Percentiles rank a stretch among this genome's conserved stretches.
Evolutionary conservation across 2,113 vertebrate species (phyloP).

Genomic region (Puma concolor): DNA sequence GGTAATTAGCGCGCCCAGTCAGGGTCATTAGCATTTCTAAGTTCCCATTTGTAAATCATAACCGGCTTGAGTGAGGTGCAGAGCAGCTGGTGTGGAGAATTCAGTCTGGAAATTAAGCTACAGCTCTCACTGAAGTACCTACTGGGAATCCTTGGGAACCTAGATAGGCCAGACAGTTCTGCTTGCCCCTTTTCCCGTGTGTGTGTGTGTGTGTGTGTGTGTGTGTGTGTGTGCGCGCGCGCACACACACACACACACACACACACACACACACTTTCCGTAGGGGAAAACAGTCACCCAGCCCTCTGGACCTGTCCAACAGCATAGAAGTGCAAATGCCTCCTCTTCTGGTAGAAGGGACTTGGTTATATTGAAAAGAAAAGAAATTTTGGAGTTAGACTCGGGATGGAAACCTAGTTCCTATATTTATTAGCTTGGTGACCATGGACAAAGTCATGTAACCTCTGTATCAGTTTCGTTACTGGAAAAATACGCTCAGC

Average conservation of each 20-base stretch:
- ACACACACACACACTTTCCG: not conserved
- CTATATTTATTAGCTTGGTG: not conserved
- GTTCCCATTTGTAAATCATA: conserved; percentile 74
- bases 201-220: no score
- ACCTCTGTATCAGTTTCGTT: not conserved
- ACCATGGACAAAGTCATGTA: not conserved
- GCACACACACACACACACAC: no score
- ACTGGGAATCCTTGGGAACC: not conserved
- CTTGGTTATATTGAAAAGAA: not conserved
- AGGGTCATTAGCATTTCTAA: conserved; percentile 63
- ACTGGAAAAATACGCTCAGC: not conserved
- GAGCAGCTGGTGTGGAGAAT: conserved; percentile 19
- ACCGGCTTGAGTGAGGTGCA: conserved; percentile 25
- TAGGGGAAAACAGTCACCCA: not conserved
- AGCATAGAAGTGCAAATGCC: not conserved
- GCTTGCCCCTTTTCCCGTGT: not conserved
- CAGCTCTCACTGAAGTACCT: not conserved
- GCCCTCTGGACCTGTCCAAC: not conserved
- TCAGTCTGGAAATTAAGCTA: not conserved
- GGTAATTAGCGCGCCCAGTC: conserved; percentile 74
- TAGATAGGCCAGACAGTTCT: no score
- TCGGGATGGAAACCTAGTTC: not conserved
- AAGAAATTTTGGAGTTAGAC: not conserved
- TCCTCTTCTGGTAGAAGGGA: not conserved
- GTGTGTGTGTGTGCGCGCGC: no score